Evolutionary conservation across 2,113 vertebrate genomes (phyloP).

Genomic region (Meles meles): DNA sequence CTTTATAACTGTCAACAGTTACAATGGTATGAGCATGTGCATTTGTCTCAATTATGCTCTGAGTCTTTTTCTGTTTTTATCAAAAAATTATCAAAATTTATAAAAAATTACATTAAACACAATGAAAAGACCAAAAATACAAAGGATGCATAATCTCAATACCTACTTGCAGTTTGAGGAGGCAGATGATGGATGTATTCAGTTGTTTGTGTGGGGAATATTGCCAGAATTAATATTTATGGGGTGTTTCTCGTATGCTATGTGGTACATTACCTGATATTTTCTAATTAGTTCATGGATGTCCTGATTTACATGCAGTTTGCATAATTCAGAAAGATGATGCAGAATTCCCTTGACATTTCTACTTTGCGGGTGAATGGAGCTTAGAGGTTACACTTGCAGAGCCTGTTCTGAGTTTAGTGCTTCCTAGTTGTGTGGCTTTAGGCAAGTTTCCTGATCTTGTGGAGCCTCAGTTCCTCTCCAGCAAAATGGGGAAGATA

Average conservation of each 20-base stretch:
- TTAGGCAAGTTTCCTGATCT: neutral
- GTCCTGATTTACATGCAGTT: neutral
- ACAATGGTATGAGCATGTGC: neutral
- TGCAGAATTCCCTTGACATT: neutral
- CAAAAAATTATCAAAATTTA: neutral
- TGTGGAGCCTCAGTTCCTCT: neutral
- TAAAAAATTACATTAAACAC: neutral
- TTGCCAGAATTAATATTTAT: constrained; percentile 9
- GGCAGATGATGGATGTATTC: neutral
- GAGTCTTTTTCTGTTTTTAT: neutral
- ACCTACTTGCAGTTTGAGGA: neutral
- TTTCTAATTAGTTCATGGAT: constrained; percentile 8
- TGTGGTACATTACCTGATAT: neutral
- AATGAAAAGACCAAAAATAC: neutral
- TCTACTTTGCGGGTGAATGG: neutral
- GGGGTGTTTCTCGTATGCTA: neutral
- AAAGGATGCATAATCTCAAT: neutral
- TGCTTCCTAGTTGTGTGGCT: neutral
- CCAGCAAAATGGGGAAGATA: neutral
- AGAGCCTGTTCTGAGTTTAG: neutral
- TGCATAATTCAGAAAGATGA: constrained; percentile 16
- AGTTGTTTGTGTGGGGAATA: neutral
- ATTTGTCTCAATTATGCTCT: neutral
- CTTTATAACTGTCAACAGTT: neutral
- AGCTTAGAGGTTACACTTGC: neutral